Base-by-base conservation (phyloP, 2,888 invertebrate genomes). In the Tryphoninae sp. region DNA sequence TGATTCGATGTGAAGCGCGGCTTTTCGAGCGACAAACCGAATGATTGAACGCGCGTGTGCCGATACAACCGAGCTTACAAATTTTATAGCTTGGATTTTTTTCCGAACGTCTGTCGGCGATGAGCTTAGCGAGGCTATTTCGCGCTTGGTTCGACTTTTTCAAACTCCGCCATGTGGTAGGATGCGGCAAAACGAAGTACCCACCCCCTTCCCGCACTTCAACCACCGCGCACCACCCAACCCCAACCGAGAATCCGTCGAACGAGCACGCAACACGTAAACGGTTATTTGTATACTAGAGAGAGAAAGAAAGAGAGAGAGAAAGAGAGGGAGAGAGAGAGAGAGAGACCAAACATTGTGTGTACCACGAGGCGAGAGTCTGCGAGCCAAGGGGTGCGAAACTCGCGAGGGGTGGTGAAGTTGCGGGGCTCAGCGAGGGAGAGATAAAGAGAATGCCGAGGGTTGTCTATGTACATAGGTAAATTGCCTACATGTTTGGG, bases 41-140 rank as follows among this genome's bases (percentile, higher is more conserved):
- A 73, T 77, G 64, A 81, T 64, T 62, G 61, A 77, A 45, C 13
- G 13, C 45, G 13, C 13, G 9, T 45, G 13, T 45, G 13, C 11
- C 45, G 13, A 13, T 45, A 13, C 2, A 13, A 45, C 45, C 11
- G 42, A 68, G 78, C 74, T 78, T 74, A 78, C 64, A 78, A 23
- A 67, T 78, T 81, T 78, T 65, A 71, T 61, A 64, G 61, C 65
- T 40, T 19, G 74, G 65, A 77, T 81, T 75, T 81, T 4, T 33
- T 75, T 49, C 26, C 59, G 53, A 53, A 78, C 74, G 71, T 78
- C 71, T 75, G 74, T 81, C 65, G 71, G 53, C 67, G 68, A 61
- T 42, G 73, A 81, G 78, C 74, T 81, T 75, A 75, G 65, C 64
- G 78, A 74, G 65, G 59, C 61, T 40, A 67, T 71, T 78, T 81